Evolutionary conservation across 2,797 vertebrate species (phyloP).

Genomic region (Menidia menidia): DNA sequence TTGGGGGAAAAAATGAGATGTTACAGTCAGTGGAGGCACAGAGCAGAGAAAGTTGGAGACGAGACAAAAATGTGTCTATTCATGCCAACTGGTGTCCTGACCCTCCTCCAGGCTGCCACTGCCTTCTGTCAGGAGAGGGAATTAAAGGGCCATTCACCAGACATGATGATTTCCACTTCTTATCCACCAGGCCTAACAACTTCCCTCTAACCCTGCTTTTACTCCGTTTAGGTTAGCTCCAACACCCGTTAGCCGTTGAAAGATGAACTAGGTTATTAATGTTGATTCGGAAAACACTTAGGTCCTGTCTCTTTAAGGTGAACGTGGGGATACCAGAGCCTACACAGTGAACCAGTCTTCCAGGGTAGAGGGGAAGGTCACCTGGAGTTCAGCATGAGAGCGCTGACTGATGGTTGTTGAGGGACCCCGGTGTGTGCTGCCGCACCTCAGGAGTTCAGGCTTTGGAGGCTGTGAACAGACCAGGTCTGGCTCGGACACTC

Average conservation of each 20-base stretch:
- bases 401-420: conserved; percentile 87
- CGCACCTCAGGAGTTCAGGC: conserved; percentile 77
- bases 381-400: conserved; percentile 87
- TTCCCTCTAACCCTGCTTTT: conserved; percentile 19
- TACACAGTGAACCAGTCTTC: conserved; percentile 77
- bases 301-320: conserved; percentile 75
- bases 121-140: conserved; percentile 78
- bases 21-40: conserved; percentile 74
- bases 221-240: conserved; percentile 33
- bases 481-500: conserved; percentile 48
- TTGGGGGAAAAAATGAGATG: conserved; percentile 74
- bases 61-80: conserved; percentile 83
- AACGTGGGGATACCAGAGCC: conserved; percentile 79
- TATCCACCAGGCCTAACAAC: conserved; percentile 21
- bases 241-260: conserved; percentile 32
- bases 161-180: conserved; percentile 62
- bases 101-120: conserved; percentile 80
- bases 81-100: conserved; percentile 82
- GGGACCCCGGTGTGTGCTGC: conserved; percentile 81
- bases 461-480: conserved; percentile 41
- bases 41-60: conserved; percentile 79
- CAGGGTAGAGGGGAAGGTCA: conserved; percentile 86
- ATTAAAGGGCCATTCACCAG: conserved; percentile 79
- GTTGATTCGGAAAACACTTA: conserved; percentile 24
- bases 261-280: conserved; percentile 18